phyloP scores from a whole-genome alignment of 2,797 vertebrate species.

The Coreius guichenoti region DNA sequence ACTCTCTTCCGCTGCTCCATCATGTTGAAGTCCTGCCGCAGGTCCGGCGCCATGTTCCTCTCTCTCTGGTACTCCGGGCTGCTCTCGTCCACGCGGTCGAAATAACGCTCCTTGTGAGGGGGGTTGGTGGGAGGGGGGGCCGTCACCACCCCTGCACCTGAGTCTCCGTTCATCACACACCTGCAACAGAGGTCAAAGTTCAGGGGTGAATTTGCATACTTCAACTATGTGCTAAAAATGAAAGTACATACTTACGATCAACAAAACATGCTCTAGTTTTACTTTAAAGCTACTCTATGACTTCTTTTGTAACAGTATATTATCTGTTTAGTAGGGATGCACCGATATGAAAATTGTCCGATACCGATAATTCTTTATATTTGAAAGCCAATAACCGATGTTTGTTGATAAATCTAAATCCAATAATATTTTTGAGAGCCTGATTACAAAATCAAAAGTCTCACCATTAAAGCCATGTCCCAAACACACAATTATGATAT shows the following conservation, averaged over 20 bases:
- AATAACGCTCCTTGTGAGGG: conserved; percentile 97
- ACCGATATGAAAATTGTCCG: too few relatives aligned
- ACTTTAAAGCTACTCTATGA: too few relatives aligned
- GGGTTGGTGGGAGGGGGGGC: conserved; percentile 93
- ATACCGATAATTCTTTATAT: too few relatives aligned
- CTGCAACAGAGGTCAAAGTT: conserved; percentile 19
- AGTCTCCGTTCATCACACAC: conserved; percentile 92
- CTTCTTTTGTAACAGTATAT: not conserved
- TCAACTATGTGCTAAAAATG: rapidly evolving
- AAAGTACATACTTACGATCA: not conserved
- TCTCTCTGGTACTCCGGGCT: conserved; percentile 94
- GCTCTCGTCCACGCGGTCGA: conserved; percentile 96
- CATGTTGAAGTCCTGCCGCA: conserved; percentile 99
- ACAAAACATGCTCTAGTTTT: not conserved
- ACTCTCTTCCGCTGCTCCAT: conserved; percentile 99
- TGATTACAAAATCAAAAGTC: too few relatives aligned
- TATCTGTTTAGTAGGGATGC: too few relatives aligned
- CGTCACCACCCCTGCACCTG: conserved; percentile 93
- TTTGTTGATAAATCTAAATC: too few relatives aligned
- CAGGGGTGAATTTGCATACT: too few relatives aligned
- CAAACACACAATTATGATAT: too few relatives aligned
- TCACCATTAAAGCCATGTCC: too few relatives aligned
- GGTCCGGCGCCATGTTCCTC: conserved; percentile 97
- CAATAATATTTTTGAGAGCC: too few relatives aligned
- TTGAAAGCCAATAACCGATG: too few relatives aligned